These are phyloP conservation scores for Muscicapa comitata DNA, from an alignment of 2,797 vertebrate genomes.

Conservation along the genomic window DNA sequence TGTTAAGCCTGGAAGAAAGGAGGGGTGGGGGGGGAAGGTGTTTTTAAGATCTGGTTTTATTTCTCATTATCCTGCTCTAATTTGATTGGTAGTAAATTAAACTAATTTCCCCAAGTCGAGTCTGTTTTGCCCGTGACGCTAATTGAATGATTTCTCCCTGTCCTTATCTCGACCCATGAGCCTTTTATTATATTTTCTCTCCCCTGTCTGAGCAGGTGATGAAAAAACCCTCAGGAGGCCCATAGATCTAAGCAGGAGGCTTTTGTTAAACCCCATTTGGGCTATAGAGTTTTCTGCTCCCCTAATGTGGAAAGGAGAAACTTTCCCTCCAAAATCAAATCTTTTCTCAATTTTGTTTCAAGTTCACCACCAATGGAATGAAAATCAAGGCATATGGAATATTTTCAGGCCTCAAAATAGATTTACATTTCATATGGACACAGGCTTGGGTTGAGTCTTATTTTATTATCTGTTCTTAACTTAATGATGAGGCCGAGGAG, in stretches of 20 bases:
- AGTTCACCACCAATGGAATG: background rate
- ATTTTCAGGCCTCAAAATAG: background rate
- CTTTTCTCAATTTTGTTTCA: background rate
- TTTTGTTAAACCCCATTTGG: background rate
- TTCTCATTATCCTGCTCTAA: background rate
- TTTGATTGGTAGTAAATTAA: background rate
- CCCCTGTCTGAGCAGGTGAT: background rate
- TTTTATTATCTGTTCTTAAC: slow-evolving; percentile 36
- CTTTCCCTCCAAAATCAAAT: background rate
- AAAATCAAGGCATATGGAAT: background rate
- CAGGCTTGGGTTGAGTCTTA: background rate
- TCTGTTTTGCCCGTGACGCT: background rate
- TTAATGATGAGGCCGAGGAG: slow-evolving; percentile 3
- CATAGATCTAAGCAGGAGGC: background rate
- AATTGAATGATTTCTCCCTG: background rate
- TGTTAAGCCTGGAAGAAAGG: background rate
- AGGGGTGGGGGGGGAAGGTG: background rate
- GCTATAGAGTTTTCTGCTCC: background rate
- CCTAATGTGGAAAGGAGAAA: background rate
- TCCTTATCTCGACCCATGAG: background rate
- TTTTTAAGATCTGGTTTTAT: background rate
- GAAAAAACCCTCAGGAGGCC: background rate
- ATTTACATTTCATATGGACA: slow-evolving; percentile 8
- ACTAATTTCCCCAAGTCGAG: background rate
- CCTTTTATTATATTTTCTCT: background rate